These are phyloP conservation scores for Odocoileus hemionus DNA, from an alignment of 2,113 vertebrate species.

Conservation along the genomic window DNA sequence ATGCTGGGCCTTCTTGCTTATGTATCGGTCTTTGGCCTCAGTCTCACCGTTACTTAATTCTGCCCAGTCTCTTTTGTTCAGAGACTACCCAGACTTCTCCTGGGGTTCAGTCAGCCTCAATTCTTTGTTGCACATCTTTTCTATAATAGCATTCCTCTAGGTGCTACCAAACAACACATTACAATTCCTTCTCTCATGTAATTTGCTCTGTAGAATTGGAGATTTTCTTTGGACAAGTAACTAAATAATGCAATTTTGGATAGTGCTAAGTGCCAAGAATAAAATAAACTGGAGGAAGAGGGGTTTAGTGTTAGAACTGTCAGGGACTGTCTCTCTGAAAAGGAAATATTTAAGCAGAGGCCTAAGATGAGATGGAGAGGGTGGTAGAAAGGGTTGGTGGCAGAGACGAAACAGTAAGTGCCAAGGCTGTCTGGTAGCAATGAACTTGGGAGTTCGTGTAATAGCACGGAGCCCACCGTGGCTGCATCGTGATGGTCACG, in stretches of 20 bases:
- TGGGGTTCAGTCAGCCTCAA: neutral
- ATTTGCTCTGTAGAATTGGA: neutral
- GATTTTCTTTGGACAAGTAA: neutral
- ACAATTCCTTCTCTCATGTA: neutral
- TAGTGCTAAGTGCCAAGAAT: neutral
- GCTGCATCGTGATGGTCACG: neutral
- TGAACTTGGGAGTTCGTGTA: neutral
- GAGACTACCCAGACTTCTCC: fast-evolving
- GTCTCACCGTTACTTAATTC: neutral
- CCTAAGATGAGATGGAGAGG: neutral
- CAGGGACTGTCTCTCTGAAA: neutral
- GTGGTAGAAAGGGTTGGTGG: neutral
- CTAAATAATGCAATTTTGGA: neutral
- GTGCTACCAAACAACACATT: neutral
- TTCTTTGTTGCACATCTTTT: neutral
- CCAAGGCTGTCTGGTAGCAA: neutral
- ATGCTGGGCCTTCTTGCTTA: neutral
- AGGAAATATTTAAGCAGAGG: neutral
- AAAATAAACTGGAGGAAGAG: neutral
- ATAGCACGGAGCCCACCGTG: neutral
- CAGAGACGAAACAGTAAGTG: neutral
- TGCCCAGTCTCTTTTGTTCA: neutral
- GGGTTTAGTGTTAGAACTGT: neutral
- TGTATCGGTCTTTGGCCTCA: neutral
- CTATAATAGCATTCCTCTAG: neutral